These are phyloP conservation scores for Baryphthengus martii DNA, from an alignment of 2,113 vertebrate genomes.

Conservation along the genomic window DNA sequence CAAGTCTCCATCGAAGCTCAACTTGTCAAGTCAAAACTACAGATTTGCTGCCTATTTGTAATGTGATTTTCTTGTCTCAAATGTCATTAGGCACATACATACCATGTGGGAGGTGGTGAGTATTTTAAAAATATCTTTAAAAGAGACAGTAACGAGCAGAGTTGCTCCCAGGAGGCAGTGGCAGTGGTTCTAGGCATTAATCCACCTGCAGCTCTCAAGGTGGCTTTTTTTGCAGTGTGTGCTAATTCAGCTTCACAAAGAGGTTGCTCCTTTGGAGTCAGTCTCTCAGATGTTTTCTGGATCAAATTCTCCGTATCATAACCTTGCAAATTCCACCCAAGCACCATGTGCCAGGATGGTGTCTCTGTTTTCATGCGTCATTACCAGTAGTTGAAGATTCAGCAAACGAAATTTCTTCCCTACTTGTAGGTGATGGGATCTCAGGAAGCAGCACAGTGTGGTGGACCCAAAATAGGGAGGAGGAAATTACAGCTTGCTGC, in stretches of 20 bases:
- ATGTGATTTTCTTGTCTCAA: neutral
- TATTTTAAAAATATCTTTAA: neutral
- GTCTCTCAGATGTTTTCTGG: neutral
- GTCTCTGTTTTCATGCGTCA: neutral
- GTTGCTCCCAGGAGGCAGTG: neutral
- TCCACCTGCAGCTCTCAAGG: neutral
- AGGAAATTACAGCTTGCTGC: neutral
- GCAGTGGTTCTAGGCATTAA: neutral
- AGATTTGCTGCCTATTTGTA: neutral
- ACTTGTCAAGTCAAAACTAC: neutral
- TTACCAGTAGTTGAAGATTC: neutral
- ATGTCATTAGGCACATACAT: neutral
- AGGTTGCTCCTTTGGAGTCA: neutral
- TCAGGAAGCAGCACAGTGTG: neutral
- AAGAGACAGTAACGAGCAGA: neutral
- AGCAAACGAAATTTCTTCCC: neutral
- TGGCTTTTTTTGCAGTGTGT: neutral
- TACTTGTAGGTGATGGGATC: neutral
- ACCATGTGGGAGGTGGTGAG: neutral
- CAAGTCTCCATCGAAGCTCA: neutral
- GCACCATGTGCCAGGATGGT: neutral
- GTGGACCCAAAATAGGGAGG: neutral
- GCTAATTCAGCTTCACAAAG: neutral
- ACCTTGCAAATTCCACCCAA: neutral
- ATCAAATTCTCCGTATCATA: neutral